Base-by-base conservation (phyloP, 2,888 invertebrate genomes). In the Platycnemis pennipes region DNA sequence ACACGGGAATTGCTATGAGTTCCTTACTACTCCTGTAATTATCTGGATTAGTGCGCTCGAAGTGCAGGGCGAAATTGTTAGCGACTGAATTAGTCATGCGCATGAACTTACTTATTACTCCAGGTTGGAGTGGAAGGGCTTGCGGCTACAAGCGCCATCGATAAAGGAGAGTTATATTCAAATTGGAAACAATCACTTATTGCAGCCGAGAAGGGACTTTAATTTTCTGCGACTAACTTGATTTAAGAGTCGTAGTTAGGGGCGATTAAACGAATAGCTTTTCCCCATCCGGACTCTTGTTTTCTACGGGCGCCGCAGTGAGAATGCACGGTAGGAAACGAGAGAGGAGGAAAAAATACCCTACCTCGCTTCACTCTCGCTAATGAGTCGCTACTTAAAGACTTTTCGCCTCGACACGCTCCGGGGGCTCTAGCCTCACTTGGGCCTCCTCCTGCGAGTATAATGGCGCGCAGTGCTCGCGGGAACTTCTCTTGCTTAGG, bases 331-430 rank as follows among this genome's bases (percentile, higher is more conserved):
- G 37, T 31, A 77, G 37, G 37, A n/a, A 13, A 77, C 11, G 11
- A 3, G 77, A 5, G 37, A n/a, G 37, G 37, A 77, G 26, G 13
- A n/a, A 77, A 37, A 26, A 77, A 22, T 31, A 4, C 77, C 37
- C 37, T 26, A 16, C 63, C 7, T 26, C 63, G 63, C 63, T 77
- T 37, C 37, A 37, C 77, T 77, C 77, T 37, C n/a, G 77, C 77
- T 77, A 77, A 77, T 77, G 77, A 77, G 77, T 77, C 77, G 77
- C 77, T 77, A 77, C 77, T 37, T 77, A 77, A 77, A 77, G 37
- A 77, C 8, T 77, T 77, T 77, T 77, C 77, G 13, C 77, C 77
- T 37, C 77, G 77, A 77, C 77, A 77, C 77, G 77, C 77, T 77
- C 77, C 77, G 37, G 13, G 63, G 77, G 26, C 37, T 77, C 77